Conservation (phyloP, 2,797 vertebrate genomes). For the Oryzias sinensis region DNA sequence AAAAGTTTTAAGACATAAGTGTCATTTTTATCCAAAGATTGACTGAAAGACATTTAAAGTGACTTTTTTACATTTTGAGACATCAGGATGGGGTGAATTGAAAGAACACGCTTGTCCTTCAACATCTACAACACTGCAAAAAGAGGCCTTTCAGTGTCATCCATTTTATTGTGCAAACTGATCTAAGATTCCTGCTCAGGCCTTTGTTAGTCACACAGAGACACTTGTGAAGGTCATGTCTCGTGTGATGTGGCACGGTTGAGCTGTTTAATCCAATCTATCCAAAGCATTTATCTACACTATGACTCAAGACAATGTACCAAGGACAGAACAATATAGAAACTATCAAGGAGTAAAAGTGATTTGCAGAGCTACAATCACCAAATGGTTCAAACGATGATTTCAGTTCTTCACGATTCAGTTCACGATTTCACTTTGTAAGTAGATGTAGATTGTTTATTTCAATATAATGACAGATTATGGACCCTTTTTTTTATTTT, state of each 20-base stretch:
- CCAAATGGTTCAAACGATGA: no score
- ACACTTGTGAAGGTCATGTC: slow-evolving; percentile 53
- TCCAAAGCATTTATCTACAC: no score
- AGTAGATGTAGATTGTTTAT: no score
- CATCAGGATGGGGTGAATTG: slow-evolving; percentile 1
- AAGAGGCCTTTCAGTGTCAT: slow-evolving; percentile 23
- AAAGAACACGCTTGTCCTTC: slow-evolving; percentile 32
- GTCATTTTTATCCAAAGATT: slow-evolving; percentile 3
- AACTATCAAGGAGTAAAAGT: no score
- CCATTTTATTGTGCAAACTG: slow-evolving; percentile 41
- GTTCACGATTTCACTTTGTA: no score
- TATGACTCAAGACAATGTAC: no score
- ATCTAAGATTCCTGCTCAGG: slow-evolving; percentile 31
- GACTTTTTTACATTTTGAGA: slow-evolving; percentile 6
- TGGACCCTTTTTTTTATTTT: no score
- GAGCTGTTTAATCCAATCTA: no score
- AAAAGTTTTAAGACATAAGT: slow-evolving; percentile 16
- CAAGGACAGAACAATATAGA: no score
- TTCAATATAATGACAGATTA: no score
- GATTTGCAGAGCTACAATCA: no score
- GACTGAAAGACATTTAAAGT: slow-evolving; percentile 8
- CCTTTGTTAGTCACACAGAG: slow-evolving; percentile 31
- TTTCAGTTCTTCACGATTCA: no score
- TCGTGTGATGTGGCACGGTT: slow-evolving; percentile 26
- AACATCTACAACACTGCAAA: slow-evolving; percentile 24